Evolutionary conservation across 2,888 invertebrate species (phyloP).

Genomic region (Cremastobaeus sp.): DNA sequence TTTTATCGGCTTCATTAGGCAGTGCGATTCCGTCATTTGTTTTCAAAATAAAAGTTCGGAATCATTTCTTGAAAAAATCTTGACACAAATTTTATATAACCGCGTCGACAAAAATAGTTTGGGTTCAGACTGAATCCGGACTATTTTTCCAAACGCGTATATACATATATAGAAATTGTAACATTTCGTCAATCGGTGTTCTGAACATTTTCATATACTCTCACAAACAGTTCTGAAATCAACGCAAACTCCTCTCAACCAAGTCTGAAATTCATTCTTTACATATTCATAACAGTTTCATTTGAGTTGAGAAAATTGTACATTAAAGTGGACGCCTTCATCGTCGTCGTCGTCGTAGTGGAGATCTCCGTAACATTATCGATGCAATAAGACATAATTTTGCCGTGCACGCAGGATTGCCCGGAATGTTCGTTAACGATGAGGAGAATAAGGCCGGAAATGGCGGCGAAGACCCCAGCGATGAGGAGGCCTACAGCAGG

Average conservation of each 20-base stretch:
- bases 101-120: too few relatives aligned
- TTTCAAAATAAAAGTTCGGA: neutral
- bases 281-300: constrained; percentile 30
- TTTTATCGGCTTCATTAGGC: constrained; percentile 1
- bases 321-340: constrained; percentile 8
- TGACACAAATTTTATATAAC: neutral
- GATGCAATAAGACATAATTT: constrained; percentile 82
- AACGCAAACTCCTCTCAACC: neutral
- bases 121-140: too few relatives aligned
- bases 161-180: too few relatives aligned
- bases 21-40: too few relatives aligned
- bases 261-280: too few relatives aligned
- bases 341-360: constrained; percentile 28
- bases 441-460: constrained; percentile 82
- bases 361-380: constrained; percentile 43
- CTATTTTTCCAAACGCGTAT: too few relatives aligned
- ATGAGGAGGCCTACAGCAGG: constrained; percentile 85
- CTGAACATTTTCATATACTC: too few relatives aligned
- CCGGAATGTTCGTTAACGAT: constrained; percentile 79
- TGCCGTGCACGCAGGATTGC: constrained; percentile 83
- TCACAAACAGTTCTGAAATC: too few relatives aligned
- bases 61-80: neutral
- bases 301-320: constrained; percentile 14
- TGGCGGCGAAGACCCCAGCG: constrained; percentile 83
- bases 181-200: too few relatives aligned